Conservation (phyloP, 2,797 vertebrate genomes). For the Nannoperca australis region DNA sequence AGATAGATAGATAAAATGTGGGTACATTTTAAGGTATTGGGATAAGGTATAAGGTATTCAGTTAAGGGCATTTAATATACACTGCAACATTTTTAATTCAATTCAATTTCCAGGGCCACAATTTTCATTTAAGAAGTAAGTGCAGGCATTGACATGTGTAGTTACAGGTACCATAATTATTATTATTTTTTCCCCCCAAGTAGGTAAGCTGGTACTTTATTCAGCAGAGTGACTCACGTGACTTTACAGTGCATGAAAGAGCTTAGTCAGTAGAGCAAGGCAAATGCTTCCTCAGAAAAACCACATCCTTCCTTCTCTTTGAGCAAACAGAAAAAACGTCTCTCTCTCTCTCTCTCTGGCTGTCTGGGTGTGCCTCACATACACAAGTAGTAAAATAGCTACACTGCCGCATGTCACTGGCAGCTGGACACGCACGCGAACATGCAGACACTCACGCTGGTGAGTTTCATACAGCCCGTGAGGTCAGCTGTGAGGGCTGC, state of each 20-base stretch:
- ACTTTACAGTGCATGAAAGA: constrained; percentile 26
- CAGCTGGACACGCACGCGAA: neutral
- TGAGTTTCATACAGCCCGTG: constrained; percentile 15
- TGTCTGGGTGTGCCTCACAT: neutral
- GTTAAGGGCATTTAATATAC: neutral
- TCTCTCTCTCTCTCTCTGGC: neutral
- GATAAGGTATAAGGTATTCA: neutral
- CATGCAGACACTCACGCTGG: neutral
- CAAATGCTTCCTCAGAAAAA: constrained; percentile 67
- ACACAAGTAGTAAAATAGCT: neutral
- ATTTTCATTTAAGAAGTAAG: no score
- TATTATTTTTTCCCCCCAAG: no score
- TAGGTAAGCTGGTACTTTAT: neutral
- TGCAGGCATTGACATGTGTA: neutral
- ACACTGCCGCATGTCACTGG: neutral
- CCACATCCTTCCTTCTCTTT: constrained; percentile 67
- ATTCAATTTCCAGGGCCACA: neutral
- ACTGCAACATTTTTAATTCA: neutral
- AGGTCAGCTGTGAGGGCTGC: neutral
- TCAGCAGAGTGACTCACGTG: constrained; percentile 18
- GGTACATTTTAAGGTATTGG: neutral
- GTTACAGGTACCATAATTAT: neutral
- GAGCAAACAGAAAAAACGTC: constrained; percentile 14
- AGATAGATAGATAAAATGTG: no score
- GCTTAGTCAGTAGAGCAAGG: constrained; percentile 58